Evolutionary conservation across 1,140 invertebrate genomes (phyloP).

Genomic region (Lamellibrachia luymesi): DNA sequence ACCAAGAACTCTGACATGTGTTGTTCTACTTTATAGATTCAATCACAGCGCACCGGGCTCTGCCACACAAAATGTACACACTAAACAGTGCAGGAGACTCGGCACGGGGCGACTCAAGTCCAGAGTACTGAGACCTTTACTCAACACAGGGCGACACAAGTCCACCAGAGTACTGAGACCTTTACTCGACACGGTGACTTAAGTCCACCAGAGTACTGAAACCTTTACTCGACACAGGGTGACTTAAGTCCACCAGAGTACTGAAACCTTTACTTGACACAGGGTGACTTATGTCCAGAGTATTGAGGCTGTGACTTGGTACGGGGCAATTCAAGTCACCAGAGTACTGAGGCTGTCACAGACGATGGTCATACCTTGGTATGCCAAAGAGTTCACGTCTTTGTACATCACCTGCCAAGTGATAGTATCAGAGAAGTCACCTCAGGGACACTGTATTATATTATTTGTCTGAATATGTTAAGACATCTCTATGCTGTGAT

Average conservation of each 20-base stretch:
- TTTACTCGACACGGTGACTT: too few relatives aligned
- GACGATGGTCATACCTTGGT: background rate
- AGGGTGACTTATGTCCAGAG: background rate
- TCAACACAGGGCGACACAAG: too few relatives aligned
- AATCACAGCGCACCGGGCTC: background rate
- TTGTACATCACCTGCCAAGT: background rate
- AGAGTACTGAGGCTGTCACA: background rate
- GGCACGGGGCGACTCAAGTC: background rate
- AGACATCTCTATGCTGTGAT: constrained; percentile 4
- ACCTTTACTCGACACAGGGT: too few relatives aligned
- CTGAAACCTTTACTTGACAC: background rate
- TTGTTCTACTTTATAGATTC: background rate
- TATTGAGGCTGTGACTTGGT: background rate
- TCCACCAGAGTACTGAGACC: too few relatives aligned
- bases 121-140: background rate
- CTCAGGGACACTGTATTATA: background rate
- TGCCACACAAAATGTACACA: background rate
- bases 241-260: too few relatives aligned
- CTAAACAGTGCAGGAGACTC: background rate
- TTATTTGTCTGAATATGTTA: background rate
- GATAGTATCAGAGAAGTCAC: background rate
- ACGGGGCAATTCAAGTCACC: background rate
- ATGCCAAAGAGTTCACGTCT: background rate
- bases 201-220: too few relatives aligned
- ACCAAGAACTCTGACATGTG: background rate